Percentiles rank a stretch among this genome's conserved stretches.
These are phyloP conservation scores for Sialia sialis DNA, from an alignment of 2,113 vertebrate species.

Conservation along the genomic window DNA sequence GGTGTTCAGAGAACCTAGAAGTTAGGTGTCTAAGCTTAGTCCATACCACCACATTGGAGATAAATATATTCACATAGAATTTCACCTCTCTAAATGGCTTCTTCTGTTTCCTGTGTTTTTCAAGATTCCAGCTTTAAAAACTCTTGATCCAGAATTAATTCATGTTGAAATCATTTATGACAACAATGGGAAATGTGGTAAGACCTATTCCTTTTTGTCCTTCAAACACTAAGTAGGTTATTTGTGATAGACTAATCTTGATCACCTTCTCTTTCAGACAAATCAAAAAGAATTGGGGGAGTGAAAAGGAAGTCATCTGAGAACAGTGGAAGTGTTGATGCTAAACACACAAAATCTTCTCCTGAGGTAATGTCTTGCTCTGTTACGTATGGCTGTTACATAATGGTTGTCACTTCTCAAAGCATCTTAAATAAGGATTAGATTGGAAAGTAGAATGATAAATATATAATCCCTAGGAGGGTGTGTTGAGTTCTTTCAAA, in stretches of 20 bases:
- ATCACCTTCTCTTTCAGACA: constrained; percentile 55
- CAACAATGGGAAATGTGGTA: constrained; percentile 71
- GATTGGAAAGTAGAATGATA: neutral
- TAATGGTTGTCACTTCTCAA: neutral
- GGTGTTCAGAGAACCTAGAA: neutral
- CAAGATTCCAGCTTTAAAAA: constrained; percentile 79
- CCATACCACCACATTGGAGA: neutral
- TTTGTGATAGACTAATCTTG: neutral
- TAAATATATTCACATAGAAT: neutral
- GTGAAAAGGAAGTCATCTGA: constrained; percentile 71
- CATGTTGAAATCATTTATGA: constrained; percentile 78
- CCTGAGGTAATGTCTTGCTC: constrained; percentile 52
- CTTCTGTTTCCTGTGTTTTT: neutral
- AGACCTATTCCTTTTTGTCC: neutral
- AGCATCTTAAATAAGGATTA: neutral
- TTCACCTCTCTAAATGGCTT: neutral
- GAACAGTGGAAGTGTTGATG: constrained; percentile 31
- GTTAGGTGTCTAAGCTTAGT: neutral
- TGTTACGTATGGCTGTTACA: neutral
- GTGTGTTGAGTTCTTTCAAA: neutral
- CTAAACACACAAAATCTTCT: constrained; percentile 69
- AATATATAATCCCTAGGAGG: neutral
- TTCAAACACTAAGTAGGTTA: neutral
- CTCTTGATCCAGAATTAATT: constrained; percentile 78
- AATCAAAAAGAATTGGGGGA: constrained; percentile 55